These are phyloP conservation scores for Anser cygnoides DNA, from an alignment of 2,113 vertebrate genomes.

Conservation along the genomic window DNA sequence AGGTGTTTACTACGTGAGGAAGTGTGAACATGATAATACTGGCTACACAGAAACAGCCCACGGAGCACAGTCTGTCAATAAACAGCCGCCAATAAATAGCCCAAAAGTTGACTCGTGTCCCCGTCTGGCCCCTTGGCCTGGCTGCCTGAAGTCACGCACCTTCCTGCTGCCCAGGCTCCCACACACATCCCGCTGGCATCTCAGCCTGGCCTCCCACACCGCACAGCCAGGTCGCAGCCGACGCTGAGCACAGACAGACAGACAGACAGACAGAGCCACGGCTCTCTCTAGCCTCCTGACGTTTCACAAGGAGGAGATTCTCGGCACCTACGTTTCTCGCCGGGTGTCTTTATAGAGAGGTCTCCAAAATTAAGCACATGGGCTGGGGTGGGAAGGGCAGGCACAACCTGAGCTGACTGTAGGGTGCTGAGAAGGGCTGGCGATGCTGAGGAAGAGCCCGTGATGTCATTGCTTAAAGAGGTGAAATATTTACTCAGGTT, in stretches of 20 bases:
- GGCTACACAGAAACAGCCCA: background rate
- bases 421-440: background rate
- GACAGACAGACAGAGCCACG: background rate
- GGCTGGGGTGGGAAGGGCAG: background rate
- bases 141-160: accelerated
- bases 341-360: too few relatives aligned
- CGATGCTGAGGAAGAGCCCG: accelerated
- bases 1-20: background rate
- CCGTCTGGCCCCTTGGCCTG: background rate
- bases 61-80: background rate
- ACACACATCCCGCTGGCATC: accelerated
- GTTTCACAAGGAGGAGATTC: accelerated
- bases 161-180: accelerated
- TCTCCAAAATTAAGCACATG: accelerated
- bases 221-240: accelerated
- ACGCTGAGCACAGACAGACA: background rate
- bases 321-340: background rate
- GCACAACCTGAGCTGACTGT: accelerated
- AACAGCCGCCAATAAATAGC: background rate
- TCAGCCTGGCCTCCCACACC: accelerated
- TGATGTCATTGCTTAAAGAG: background rate
- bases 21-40: background rate
- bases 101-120: accelerated
- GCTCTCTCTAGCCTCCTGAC: background rate
- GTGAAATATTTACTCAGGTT: background rate